Base-by-base conservation (phyloP, 2,888 invertebrate genomes). In the Arge pagana region DNA sequence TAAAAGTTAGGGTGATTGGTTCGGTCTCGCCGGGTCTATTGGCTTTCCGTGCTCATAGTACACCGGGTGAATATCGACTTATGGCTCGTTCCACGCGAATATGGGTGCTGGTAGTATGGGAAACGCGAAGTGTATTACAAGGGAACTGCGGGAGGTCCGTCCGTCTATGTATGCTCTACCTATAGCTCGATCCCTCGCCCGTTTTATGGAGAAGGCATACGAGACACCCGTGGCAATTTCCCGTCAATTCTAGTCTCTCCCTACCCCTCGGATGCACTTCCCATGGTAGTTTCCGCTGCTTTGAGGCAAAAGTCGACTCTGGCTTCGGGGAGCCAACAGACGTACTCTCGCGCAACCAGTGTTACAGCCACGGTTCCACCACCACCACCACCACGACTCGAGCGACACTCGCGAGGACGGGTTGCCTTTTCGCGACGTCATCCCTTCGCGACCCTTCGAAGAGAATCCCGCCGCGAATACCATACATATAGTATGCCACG, bases 231-330 rank as follows among this genome's bases (percentile, higher is more conserved):
- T 45, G 35, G 45, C 45, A 45, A 45, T 45, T 45, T 45, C 45
- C 45, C 45, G 45, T 45, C 45, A 33, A 45, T 45, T 45, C 45
- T 21, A 45, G 23, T 11, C 48, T 19, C 40, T 24, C 49, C 35
- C 45, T 45, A n/a, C 15, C 52, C 45, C 48, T 53, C 56, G 58
- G 55, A 57, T 58, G 57, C 59, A 57, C 55, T 43, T 53, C 51
- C 54, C 58, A 54, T 52, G 54, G 59, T 56, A 52, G 57, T 56
- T 59, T 59, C 59, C 57, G 56, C 59, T 59, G 57, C 58, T 59
- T 61, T 56, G 54, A 59, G 56, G n/a, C 57, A 55, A 58, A 58
- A 45, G 33, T 45, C 31, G 45, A 45, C 23, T 45, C 45, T 33
- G 33, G 31, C 23, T 10, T 21, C 23, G 13, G n/a, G n/a, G n/a